These are phyloP conservation scores for Poeciliopsis prolifica DNA, from an alignment of 2,113 vertebrate genomes.

Conservation along the genomic window DNA sequence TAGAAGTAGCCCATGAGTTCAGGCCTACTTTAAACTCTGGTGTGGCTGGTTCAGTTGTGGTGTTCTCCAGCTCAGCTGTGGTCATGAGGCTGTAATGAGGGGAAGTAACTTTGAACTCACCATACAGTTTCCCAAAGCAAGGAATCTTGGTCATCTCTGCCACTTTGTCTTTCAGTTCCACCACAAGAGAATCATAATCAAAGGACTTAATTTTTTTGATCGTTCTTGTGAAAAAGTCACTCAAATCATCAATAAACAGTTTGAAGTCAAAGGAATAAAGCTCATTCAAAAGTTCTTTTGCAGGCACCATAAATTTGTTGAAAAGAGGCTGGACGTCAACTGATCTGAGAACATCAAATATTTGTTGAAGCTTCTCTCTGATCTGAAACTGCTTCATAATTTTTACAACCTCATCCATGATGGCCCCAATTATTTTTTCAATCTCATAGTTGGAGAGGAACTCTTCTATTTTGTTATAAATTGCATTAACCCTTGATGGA, in stretches of 20 bases:
- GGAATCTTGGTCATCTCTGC: constrained; percentile 80
- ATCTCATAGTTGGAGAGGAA: constrained; percentile 82
- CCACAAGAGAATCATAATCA: constrained; percentile 85
- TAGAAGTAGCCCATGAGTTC: constrained; percentile 80
- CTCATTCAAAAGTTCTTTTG: constrained; percentile 77
- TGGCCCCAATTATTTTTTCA: constrained; percentile 79
- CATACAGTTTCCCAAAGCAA: constrained; percentile 87
- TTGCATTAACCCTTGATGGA: constrained; percentile 75
- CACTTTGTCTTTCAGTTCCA: constrained; percentile 81
- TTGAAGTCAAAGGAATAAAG: constrained; percentile 83
- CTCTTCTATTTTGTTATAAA: constrained; percentile 74
- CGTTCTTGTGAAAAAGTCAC: constrained; percentile 77
- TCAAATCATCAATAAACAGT: constrained; percentile 82
- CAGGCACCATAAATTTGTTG: constrained; percentile 71
- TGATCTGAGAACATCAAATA: constrained; percentile 74
- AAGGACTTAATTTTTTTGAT: constrained; percentile 82
- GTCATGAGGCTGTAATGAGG: constrained; percentile 84
- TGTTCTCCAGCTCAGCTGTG: constrained; percentile 83
- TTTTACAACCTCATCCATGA: constrained; percentile 83
- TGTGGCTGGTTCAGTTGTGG: constrained; percentile 72
- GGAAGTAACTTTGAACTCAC: constrained; percentile 83
- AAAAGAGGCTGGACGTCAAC: constrained; percentile 78
- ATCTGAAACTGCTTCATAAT: constrained; percentile 83
- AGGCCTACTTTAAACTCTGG: constrained; percentile 83
- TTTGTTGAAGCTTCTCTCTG: constrained; percentile 81